phyloP scores from a whole-genome alignment of 1,140 invertebrate genomes.

The Phymorhynchus buccinoides region DNA sequence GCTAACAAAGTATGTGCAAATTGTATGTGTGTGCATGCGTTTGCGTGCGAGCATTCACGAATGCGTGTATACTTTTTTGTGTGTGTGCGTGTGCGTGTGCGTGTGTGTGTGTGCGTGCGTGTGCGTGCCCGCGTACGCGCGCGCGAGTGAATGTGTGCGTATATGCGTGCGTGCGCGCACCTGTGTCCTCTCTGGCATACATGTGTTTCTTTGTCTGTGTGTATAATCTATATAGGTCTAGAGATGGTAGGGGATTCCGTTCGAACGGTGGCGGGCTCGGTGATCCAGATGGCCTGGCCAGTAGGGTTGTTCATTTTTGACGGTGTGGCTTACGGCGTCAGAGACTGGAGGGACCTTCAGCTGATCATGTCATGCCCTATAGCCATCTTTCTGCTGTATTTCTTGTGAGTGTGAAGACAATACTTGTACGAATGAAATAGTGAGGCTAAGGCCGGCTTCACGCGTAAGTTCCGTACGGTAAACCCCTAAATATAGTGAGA shows the following conservation, averaged over 20 bases:
- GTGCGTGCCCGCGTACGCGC: too few relatives aligned
- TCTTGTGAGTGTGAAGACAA: conserved; percentile 53
- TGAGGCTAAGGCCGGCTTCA: too few relatives aligned
- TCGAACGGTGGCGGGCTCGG: conserved; percentile 80
- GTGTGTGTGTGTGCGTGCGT: conserved; percentile 8
- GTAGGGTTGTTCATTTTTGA: conserved; percentile 80
- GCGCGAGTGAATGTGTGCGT: too few relatives aligned
- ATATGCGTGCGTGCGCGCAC: background rate
- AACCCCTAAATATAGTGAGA: too few relatives aligned
- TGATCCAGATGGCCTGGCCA: conserved; percentile 79
- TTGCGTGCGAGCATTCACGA: conserved; percentile 11
- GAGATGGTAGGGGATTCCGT: conserved; percentile 72
- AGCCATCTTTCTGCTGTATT: conserved; percentile 79
- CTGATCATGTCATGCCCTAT: conserved; percentile 83
- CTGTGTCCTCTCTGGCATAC: too few relatives aligned
- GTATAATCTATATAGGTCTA: conserved; percentile 47
- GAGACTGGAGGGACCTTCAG: conserved; percentile 83
- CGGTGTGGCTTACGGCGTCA: conserved; percentile 79
- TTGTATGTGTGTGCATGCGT: conserved; percentile 3
- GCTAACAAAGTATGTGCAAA: too few relatives aligned
- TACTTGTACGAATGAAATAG: too few relatives aligned
- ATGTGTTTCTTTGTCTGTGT: too few relatives aligned
- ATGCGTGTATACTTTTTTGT: too few relatives aligned
- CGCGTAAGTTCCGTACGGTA: too few relatives aligned
- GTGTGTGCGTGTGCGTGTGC: background rate